Evolutionary conservation across 2,113 vertebrate species (phyloP), one percentile per base, ranked within the genome.

Genomic region (Macrotis lagotis): DNA sequence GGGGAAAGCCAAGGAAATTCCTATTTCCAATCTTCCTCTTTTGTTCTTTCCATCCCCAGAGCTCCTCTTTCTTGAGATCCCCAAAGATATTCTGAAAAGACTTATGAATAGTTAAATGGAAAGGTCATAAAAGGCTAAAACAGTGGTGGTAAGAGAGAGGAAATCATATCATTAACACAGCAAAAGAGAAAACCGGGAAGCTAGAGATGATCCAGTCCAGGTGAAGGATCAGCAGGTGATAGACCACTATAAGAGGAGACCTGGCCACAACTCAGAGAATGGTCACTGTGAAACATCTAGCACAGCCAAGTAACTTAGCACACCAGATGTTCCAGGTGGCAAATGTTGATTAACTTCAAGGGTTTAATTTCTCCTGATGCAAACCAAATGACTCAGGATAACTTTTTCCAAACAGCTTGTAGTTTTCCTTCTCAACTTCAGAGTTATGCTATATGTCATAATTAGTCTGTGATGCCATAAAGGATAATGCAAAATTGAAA

Each of bases 1-100:
- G 25, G 99, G 99, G 97, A 99, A 99, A 97, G 98, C 98, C 92
- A 99, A 99, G 98, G 99, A 99, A 97, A 99, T 99, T 93, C 99
- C 99, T 28, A 99, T 99, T 95, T 99, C 99, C 50, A 99, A 98
- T 92, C 99, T 99, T 96, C 99, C 99, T 0, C 99, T 99, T 0
- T 98, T 99, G 98, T 99, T 99, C 98, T 99, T 99, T 98, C 99
- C 99, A 0, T 99, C 99, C 97, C 99, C 99, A 28, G 99, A 99
- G 97, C 99, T 99, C 95, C 99, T 99, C 0, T 98, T 99, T 14
- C 98, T 99, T 98, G 99, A 99, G 98, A 98, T 99, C 94, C 99
- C 99, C 0, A 99, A 99, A 91, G 99, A 99, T 98, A 99, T 99
- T 95, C 98, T 99, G 92, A 99, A 99, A 98, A 99, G 99, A 98